A percentile compares a stretch with the other conserved stretches of the same genome.
phyloP scores from a whole-genome alignment of 2,888 invertebrate genomes.

The Dichetophora obliterata region DNA sequence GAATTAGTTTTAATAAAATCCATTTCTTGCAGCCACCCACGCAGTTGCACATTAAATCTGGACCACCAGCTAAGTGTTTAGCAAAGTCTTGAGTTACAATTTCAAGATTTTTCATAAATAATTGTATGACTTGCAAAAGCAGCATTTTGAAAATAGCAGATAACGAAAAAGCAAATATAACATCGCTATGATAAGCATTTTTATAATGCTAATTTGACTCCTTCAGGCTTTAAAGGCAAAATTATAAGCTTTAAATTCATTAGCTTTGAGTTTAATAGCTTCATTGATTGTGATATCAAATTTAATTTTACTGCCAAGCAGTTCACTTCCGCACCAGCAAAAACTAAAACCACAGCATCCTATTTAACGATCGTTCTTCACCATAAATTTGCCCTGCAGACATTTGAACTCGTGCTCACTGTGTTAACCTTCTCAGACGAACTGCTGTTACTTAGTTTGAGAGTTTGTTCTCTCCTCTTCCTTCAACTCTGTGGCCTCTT shows the following conservation, averaged over 20 bases:
- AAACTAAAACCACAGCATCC: too few relatives aligned
- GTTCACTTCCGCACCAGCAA: too few relatives aligned
- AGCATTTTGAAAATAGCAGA: background rate
- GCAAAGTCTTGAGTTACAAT: background rate
- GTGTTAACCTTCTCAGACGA: constrained; percentile 4
- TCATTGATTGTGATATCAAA: too few relatives aligned
- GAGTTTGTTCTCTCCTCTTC: background rate
- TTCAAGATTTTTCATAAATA: background rate
- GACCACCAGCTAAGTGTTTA: background rate
- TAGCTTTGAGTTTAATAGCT: too few relatives aligned
- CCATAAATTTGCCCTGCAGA: background rate
- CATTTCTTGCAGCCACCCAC: background rate
- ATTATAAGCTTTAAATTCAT: too few relatives aligned
- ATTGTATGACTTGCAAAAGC: background rate
- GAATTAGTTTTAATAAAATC: background rate
- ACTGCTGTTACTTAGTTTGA: background rate
- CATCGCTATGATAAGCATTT: background rate
- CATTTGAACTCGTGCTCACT: constrained; percentile 3
- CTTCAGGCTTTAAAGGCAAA: too few relatives aligned
- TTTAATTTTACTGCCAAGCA: too few relatives aligned
- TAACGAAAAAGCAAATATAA: background rate
- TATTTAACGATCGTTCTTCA: too few relatives aligned
- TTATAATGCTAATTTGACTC: too few relatives aligned
- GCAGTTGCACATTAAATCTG: background rate
- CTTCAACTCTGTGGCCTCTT: background rate